phyloP scores from a whole-genome alignment of 1,140 invertebrate species.

The Pentalonia nigronervosa region DNA sequence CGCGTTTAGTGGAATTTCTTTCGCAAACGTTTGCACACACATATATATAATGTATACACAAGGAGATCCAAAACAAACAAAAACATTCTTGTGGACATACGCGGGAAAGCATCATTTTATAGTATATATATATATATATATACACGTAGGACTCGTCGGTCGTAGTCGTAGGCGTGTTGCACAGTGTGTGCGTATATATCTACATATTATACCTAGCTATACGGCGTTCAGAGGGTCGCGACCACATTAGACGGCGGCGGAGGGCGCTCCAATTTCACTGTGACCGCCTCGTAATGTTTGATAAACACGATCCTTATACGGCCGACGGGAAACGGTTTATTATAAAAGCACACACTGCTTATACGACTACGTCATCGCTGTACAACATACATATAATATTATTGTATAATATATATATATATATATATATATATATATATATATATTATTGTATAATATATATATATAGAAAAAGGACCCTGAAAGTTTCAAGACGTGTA shows the following conservation, averaged over 20 bases:
- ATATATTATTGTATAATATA: too few relatives aligned
- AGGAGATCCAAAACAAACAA: slow-evolving; percentile 54
- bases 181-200: not conserved
- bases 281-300: slow-evolving; percentile 48
- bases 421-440: too few relatives aligned
- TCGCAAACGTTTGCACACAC: not conserved
- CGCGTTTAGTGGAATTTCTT: slow-evolving; percentile 54
- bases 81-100: slow-evolving; percentile 54
- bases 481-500: not conserved
- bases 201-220: too few relatives aligned
- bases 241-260: slow-evolving; percentile 32
- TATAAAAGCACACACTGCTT: slow-evolving; percentile 41
- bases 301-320: slow-evolving; percentile 53
- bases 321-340: slow-evolving; percentile 46
- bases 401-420: not conserved
- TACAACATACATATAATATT: not conserved
- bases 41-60: not conserved
- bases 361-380: not conserved
- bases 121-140: not conserved
- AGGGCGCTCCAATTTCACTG: slow-evolving; percentile 41
- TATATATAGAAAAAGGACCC: not conserved
- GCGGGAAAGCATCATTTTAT: not conserved
- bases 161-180: not conserved
- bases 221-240: slow-evolving; percentile 25
- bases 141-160: not conserved